Evolutionary conservation across 2,113 vertebrate species (phyloP), one percentile per base, ranked within the genome.

Genomic region (Lates calcarifer): DNA sequence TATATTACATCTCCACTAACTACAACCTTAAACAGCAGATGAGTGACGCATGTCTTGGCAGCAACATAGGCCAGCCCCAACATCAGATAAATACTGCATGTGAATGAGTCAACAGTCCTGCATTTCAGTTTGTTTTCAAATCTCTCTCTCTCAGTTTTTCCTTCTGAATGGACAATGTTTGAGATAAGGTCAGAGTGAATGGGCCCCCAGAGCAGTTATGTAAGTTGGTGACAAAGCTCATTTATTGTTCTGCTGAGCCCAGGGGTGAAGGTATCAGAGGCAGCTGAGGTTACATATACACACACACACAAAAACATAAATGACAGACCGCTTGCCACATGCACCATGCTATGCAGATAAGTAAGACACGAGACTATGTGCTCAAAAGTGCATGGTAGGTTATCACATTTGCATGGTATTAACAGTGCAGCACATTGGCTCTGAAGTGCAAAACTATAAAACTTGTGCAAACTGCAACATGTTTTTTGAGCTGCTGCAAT

Each of bases 141-240:
- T 53, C 47, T 64, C 56, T 74, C 56, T 74, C 68, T 64, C 68
- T 43, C 22, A 74, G 69, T 51, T 76, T 76, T 81, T 71, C 62
- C 74, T 82, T 74, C 69, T 86, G 76, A 83, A 81, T 67, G 57
- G 61, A 75, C 68, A 61, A 56, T 56, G 74, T 85, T 83, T 83
- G 67, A 87, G 89, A 87, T 87, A 89, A 81, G 77, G 65, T 80
- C 63, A 74, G 75, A 74, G 10, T 76, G 61, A 83, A 81, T 37
- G 66, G 81, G 61, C 70, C 77, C 68, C 56, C 56, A 35, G 65
- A 84, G 75, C 26, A 79, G 74, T 91, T 90, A 92, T 84, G 77
- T 39, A 89, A 91, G 83, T 78, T 79, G 74, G 86, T 89, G 86
- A 92, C 89, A 92, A 91, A 93, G 82, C 65, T 82, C 69, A 89